Base-by-base conservation (phyloP, 2,888 invertebrate genomes). In the Pseudoips prasinana region DNA sequence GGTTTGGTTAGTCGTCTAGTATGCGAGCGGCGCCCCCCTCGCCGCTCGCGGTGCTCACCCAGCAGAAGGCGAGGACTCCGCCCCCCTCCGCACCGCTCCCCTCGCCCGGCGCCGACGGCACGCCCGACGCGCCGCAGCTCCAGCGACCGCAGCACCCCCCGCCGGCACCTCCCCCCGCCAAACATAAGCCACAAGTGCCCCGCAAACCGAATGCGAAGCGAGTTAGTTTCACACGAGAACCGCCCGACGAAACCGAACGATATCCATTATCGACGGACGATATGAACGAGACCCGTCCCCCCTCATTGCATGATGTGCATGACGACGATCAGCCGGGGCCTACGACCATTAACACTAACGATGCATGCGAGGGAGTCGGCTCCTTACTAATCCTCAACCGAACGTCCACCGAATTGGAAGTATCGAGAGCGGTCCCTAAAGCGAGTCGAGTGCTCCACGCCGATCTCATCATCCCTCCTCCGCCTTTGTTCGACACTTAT, bases 1-100 rank as follows among this genome's bases (percentile, higher is more conserved):
- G 85, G 79, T 84, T 83, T 86, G 82, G 86, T 79, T 78, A 86
- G 86, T 73, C 79, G 76, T 77, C 76, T 79, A 82, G 83, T 71
- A 64, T 64, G 64, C 73, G 70, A 64, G 79, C 58, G 66, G 69
- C 77, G 71, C 71, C 74, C 43, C 71, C 60, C 38, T 77, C 86
- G 63, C 82, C 85, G 67, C 77, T 79, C 47, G 75, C 81, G 53
- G 73, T 68, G 73, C 74, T 75, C 73, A 69, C 77, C 37, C 74
- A 76, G 58, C 84, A 75, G 68, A 73, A 73, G 51, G 71, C 58
- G 64, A 66, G 56, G 71, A 64, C 69, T 45, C n/a, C n/a, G n/a
- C 57, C 65, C 53, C 60, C 70, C 39, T 49, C 69, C 55, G 47
- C 58, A 51, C 41, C 64, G 44, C n/a, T n/a, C n/a, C n/a, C n/a